A percentile compares a stretch with the other conserved stretches of the same genome.
Conservation (phyloP, 2,888 invertebrate species). For the Petrolisthes cinctipes region DNA sequence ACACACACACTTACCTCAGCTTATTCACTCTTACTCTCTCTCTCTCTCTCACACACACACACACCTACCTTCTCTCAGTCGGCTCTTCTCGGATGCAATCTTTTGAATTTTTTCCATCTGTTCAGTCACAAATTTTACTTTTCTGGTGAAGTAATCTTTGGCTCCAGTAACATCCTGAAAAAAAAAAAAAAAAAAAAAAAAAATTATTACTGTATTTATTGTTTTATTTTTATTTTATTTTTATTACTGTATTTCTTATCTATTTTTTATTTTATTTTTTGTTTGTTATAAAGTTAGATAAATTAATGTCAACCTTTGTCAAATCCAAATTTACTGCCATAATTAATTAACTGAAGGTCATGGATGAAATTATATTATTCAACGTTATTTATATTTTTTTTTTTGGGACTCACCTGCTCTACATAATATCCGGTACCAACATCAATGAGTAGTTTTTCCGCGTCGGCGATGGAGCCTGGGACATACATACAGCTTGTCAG, state of each 20-base stretch:
- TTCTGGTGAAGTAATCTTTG: constrained; percentile 88
- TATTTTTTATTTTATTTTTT: neutral
- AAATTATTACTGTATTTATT: neutral
- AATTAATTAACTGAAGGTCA: no score
- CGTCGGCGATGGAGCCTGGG: constrained; percentile 86
- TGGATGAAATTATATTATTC: no score
- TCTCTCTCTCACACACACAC: no score
- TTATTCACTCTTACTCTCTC: no score
- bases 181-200: constrained; percentile 28
- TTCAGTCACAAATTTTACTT: constrained; percentile 89
- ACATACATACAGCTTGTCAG: constrained; percentile 98
- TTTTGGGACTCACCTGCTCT: constrained; percentile 84
- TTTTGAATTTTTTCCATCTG: constrained; percentile 94
- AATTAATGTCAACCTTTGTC: no score
- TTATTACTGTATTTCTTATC: neutral
- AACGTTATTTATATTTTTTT: no score
- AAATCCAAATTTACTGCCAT: no score
- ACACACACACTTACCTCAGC: no score
- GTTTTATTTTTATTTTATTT: neutral
- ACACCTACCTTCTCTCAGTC: constrained; percentile 60
- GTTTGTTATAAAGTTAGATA: neutral
- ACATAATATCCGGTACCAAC: constrained; percentile 97
- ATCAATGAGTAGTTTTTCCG: constrained; percentile 90
- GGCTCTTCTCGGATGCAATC: constrained; percentile 81
- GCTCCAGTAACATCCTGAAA: constrained; percentile 82